Percentiles rank a stretch among this genome's conserved stretches.
These are phyloP conservation scores for Perizoma affinitatum DNA, from an alignment of 2,888 invertebrate genomes.

Conservation along the genomic window DNA sequence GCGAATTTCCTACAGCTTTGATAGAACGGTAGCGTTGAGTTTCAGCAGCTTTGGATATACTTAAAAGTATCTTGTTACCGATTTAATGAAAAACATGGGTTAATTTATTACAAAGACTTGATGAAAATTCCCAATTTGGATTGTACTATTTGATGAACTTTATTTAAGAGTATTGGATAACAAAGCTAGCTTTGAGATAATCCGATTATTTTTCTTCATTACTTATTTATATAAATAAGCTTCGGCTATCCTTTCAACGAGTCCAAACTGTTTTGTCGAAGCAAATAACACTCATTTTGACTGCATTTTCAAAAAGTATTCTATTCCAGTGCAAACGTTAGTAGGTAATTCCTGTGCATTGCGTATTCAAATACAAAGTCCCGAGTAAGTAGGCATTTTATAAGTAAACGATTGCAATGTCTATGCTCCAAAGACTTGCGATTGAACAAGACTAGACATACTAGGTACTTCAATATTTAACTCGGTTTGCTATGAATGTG, in stretches of 20 bases:
- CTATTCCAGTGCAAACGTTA: neutral
- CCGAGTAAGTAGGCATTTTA: conserved; percentile 6
- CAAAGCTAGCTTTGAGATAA: neutral
- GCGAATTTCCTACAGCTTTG: conserved; percentile 2
- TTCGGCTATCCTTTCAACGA: neutral
- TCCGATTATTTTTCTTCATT: neutral
- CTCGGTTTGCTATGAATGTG: too few species aligned
- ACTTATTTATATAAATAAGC: neutral
- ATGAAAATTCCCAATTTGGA: conserved; percentile 17
- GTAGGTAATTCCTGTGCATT: neutral
- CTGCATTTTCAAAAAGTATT: too few species aligned
- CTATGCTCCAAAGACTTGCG: neutral
- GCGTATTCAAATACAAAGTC: conserved; percentile 9
- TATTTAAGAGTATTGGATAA: neutral
- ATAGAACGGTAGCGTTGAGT: conserved; percentile 4
- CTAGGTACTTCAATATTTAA: too few species aligned
- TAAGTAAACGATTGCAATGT: conserved; percentile 11
- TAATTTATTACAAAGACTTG: conserved; percentile 19
- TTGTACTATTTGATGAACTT: neutral
- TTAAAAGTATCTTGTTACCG: conserved; percentile 15
- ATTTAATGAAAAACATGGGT: conserved; percentile 23
- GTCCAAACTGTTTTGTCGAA: too few species aligned
- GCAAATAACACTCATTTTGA: too few species aligned
- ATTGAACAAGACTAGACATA: neutral
- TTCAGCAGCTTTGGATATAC: conserved; percentile 4